Percentiles rank a stretch among this genome's conserved stretches.
phyloP scores from a whole-genome alignment of 2,113 vertebrate genomes.

The Cyprinodon tularosa region DNA sequence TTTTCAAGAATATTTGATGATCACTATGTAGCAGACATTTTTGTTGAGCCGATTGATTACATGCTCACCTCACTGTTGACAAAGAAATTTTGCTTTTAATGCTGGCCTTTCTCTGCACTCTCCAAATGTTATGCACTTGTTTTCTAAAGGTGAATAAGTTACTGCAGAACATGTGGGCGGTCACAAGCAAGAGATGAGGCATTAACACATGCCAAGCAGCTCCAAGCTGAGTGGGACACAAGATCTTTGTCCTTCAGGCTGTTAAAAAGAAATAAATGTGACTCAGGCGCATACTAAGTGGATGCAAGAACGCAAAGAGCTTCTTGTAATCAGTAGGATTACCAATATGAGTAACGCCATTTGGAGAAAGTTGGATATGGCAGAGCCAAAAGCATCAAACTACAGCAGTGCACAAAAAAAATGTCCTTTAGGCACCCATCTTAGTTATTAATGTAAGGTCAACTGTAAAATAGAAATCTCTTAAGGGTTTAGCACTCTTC shows the following conservation, averaged over 20 bases:
- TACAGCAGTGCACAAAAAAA: not conserved
- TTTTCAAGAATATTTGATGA: constrained; percentile 13
- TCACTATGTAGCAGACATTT: not conserved
- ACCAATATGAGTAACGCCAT: not conserved
- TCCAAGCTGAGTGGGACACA: constrained; percentile 4
- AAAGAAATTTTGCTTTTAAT: constrained; percentile 38
- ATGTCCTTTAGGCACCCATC: not conserved
- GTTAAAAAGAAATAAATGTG: constrained; percentile 6
- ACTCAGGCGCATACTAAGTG: constrained; percentile 3
- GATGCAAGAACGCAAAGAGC: constrained; percentile 8
- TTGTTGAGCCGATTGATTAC: constrained; percentile 39
- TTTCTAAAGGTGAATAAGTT: constrained; percentile 36
- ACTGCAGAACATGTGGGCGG: constrained; percentile 6
- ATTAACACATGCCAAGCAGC: constrained; percentile 20
- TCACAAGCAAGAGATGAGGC: constrained; percentile 32
- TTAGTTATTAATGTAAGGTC: not conserved
- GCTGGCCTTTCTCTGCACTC: constrained; percentile 37
- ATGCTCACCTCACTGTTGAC: constrained; percentile 24
- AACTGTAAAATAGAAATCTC: not conserved
- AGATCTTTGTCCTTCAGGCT: constrained; percentile 27
- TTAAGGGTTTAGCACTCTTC: not conserved
- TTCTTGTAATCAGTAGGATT: constrained; percentile 13
- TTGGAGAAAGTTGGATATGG: not conserved
- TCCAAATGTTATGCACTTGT: constrained; percentile 48
- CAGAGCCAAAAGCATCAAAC: not conserved